These are phyloP conservation scores for Batillaria attramentaria DNA, from an alignment of 1,140 invertebrate species.

Conservation along the genomic window DNA sequence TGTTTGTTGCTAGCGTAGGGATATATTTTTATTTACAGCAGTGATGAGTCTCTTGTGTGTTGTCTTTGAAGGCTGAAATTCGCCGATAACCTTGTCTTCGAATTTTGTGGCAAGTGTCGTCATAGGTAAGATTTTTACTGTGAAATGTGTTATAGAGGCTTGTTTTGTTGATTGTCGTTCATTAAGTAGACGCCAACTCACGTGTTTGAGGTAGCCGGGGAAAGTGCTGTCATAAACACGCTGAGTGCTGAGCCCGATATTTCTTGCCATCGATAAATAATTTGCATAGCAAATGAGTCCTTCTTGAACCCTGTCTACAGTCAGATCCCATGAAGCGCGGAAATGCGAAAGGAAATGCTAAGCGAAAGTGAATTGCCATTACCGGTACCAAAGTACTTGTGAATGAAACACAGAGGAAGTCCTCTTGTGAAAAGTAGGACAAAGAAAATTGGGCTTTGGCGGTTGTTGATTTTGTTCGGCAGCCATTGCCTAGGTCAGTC, in stretches of 20 bases:
- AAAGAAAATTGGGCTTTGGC: constrained; percentile 25
- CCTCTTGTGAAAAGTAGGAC: constrained; percentile 34
- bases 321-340: constrained; percentile 26
- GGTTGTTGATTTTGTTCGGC: constrained; percentile 46
- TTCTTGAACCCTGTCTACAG: constrained; percentile 31
- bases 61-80: constrained; percentile 57
- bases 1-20: constrained; percentile 48
- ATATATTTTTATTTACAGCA: constrained; percentile 64
- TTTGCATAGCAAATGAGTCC: constrained; percentile 61
- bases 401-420: constrained; percentile 15
- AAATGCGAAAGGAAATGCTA: constrained; percentile 35
- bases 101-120: constrained; percentile 36
- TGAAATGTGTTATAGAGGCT: neutral
- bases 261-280: constrained; percentile 47
- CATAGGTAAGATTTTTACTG: constrained; percentile 41
- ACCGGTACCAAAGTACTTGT: constrained; percentile 17
- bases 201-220: neutral
- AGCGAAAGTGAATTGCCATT: neutral
- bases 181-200: neutral
- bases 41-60: constrained; percentile 54
- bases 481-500: constrained; percentile 41
- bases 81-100: constrained; percentile 41
- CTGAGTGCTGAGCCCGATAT: constrained; percentile 20
- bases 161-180: neutral
- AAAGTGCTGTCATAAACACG: constrained; percentile 31